Percentiles rank a stretch among this genome's conserved stretches.
phyloP scores from a whole-genome alignment of 2,888 invertebrate genomes.

The Stenoptilia bipunctidactyla region DNA sequence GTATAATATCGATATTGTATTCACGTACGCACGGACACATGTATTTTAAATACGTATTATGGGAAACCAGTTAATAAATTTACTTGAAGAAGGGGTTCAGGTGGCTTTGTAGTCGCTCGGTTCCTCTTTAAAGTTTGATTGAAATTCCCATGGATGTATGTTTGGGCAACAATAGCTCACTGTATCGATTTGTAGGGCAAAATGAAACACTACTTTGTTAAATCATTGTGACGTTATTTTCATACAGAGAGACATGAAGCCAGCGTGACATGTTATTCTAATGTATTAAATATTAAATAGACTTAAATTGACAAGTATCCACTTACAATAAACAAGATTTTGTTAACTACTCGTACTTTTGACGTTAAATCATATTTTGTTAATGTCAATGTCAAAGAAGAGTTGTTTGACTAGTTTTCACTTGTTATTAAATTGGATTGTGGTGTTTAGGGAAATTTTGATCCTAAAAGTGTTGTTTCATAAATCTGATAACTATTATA shows the following conservation, averaged over 20 bases:
- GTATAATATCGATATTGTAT: conserved; percentile 70
- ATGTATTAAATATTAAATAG: conserved; percentile 5
- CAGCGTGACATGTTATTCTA: conserved; percentile 37
- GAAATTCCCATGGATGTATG: conserved; percentile 53
- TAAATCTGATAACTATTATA: too few relatives aligned
- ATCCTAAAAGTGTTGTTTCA: too few relatives aligned
- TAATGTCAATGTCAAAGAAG: conserved; percentile 3
- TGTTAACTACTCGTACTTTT: conserved; percentile 7
- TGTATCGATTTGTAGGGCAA: conserved; percentile 49
- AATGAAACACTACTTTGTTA: conserved; percentile 39
- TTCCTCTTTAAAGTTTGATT: conserved; percentile 36
- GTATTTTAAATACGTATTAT: conserved; percentile 70
- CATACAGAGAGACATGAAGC: conserved; percentile 49
- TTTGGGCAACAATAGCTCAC: conserved; percentile 30
- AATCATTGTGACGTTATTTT: conserved; percentile 55
- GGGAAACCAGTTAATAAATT: conserved; percentile 56
- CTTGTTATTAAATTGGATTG: not conserved
- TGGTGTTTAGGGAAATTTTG: not conserved
- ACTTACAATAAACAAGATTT: conserved; percentile 2
- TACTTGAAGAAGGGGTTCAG: conserved; percentile 28
- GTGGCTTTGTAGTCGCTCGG: conserved; percentile 29
- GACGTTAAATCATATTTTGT: conserved; percentile 3
- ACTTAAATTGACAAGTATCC: conserved; percentile 1
- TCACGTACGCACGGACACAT: conserved; percentile 57
- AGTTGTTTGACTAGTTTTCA: not conserved